Conservation (phyloP, 2,797 vertebrate genomes). For the Bradypodion pumilum region DNA sequence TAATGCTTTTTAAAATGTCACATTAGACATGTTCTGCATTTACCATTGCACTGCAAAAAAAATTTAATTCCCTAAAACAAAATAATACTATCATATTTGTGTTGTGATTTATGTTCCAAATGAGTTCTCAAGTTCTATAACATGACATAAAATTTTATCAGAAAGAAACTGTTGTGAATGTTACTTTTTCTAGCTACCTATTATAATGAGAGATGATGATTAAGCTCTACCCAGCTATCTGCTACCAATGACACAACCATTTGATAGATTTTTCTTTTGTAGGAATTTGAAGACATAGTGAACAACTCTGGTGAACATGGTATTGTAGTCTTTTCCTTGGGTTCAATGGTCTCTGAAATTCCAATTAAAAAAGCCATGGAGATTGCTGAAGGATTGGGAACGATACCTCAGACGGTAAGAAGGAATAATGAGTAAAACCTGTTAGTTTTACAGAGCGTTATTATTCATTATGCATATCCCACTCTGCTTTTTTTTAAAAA, state of each 20-base stretch:
- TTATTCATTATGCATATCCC: neutral
- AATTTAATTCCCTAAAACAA: neutral
- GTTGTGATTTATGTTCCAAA: neutral
- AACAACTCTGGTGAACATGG: slow-evolving; percentile 89
- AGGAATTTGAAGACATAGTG: slow-evolving; percentile 88
- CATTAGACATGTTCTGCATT: neutral
- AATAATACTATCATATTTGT: neutral
- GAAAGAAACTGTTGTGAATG: neutral
- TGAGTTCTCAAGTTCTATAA: neutral
- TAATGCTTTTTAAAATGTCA: neutral
- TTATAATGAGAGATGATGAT: neutral
- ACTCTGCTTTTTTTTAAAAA: neutral
- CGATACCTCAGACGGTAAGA: slow-evolving; percentile 89
- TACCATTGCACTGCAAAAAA: neutral
- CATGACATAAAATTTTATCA: neutral
- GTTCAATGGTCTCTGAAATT: slow-evolving; percentile 85
- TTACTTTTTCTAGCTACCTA: slow-evolving; percentile 7
- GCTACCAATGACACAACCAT: accelerated
- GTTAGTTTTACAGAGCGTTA: neutral
- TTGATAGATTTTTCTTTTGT: slow-evolving; percentile 44
- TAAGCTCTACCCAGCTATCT: accelerated
- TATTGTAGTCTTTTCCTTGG: slow-evolving; percentile 90
- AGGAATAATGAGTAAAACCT: neutral
- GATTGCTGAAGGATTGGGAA: slow-evolving; percentile 86
- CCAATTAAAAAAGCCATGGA: slow-evolving; percentile 79